Evolutionary conservation across 2,888 invertebrate species (phyloP), one percentile per base, ranked within the genome.

Genomic region (Listrodromus nycthemerus): DNA sequence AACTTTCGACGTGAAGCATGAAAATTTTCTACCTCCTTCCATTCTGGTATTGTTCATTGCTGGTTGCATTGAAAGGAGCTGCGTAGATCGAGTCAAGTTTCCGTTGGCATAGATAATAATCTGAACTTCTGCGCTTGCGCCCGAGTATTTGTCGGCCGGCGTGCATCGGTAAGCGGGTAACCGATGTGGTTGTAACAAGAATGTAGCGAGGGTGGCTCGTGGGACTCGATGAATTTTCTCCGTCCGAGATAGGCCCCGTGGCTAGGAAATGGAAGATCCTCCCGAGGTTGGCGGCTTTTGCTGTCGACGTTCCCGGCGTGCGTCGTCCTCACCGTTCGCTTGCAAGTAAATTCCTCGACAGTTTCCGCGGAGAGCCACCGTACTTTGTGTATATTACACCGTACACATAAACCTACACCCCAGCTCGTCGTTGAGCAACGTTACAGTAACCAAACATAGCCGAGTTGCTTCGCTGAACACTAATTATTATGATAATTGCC

Each of bases 151-250:
- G 16, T 30, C 27, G 16, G 55, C 58, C 41, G 48, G 65, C 41
- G 65, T 37, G 67, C 41, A 37, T 66, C 30, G 24, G 71, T 63
- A 37, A 4, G 24, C 55, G 55, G 4, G 4, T 8, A 10, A 13
- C 13, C 55, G 24, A 10, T 19, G 33, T 48, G 67, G 84, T 77
- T 78, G 78, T 58, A 84, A 75, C 84, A 84, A 84, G 84, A 84
- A 84, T 84, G 84, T 81, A 65, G 81, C 78, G 81, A 81, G 81
- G 84, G 81, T 81, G 84, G 84, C 78, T 84, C 84, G 84, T 84
- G 84, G 81, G 84, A 84, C 84, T 84, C 84, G 84, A 84, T 84
- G 84, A 84, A 84, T 84, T 84, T 84, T 84, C 84, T 84, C 65
- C 84, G 81, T 81, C 75, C 74, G 78, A 84, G 84, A 69, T 45